phyloP scores from a whole-genome alignment of 1,140 invertebrate species.

The Acromyrmex charruanus region DNA sequence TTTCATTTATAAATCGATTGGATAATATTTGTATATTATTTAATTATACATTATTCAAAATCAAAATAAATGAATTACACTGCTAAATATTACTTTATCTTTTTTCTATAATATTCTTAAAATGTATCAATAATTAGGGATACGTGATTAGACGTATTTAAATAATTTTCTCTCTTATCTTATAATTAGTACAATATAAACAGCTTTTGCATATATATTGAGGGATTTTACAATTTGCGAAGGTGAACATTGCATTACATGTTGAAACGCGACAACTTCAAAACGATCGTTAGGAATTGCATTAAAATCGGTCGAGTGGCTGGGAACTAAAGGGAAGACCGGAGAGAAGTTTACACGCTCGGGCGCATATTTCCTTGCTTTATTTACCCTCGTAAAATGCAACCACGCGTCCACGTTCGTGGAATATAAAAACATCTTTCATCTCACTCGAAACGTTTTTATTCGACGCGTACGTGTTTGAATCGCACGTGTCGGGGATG shows the following conservation, averaged over 20 bases:
- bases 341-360: conserved; percentile 44
- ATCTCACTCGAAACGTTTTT: conserved; percentile 56
- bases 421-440: conserved; percentile 60
- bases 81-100: background rate
- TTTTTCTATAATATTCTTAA: background rate
- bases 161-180: background rate
- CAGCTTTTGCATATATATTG: background rate
- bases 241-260: conserved; percentile 17
- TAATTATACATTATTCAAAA: background rate
- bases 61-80: background rate
- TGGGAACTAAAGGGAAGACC: conserved; percentile 35
- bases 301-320: conserved; percentile 50
- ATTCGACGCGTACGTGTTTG: conserved; percentile 46
- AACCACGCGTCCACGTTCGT: conserved; percentile 26
- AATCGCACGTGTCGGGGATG: conserved; percentile 48
- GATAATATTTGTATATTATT: conserved; percentile 1
- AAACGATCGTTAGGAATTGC: conserved; percentile 38
- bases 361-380: conserved; percentile 47
- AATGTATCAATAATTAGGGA: background rate
- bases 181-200: background rate
- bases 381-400: conserved; percentile 60
- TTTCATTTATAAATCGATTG: background rate
- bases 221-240: background rate
- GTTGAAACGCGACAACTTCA: conserved; percentile 31
- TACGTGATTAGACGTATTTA: background rate